Conservation (phyloP, 2,797 vertebrate species). For the Novumbra hubbsi region DNA sequence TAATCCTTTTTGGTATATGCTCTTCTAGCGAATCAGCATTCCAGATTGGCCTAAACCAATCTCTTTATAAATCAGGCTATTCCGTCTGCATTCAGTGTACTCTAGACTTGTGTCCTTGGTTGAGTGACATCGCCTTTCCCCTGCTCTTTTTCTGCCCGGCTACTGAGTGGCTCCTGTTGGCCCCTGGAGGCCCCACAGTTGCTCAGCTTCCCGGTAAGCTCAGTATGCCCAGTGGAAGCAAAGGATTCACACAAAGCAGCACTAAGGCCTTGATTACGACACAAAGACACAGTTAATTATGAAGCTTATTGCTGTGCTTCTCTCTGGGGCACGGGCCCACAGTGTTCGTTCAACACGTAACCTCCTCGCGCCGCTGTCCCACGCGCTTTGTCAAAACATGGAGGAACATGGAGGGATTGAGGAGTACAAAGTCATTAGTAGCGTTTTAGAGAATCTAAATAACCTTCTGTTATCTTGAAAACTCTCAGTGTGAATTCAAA, state of each 20-base stretch:
- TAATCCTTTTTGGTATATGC: too few relatives aligned
- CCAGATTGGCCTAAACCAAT: too few relatives aligned
- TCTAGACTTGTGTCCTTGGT: not conserved
- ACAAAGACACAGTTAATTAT: conserved; percentile 79
- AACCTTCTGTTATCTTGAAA: conserved; percentile 52
- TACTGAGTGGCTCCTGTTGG: not conserved
- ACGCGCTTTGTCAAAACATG: conserved; percentile 43
- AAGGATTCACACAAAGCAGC: conserved; percentile 61
- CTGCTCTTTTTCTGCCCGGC: not conserved
- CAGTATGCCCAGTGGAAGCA: conserved; percentile 58
- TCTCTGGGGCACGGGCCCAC: conserved; percentile 54
- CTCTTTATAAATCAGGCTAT: not conserved
- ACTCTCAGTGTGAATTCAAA: conserved; percentile 31
- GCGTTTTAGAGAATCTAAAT: conserved; percentile 57
- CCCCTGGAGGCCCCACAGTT: conserved; percentile 28
- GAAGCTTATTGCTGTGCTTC: conserved; percentile 74
- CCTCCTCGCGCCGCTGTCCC: not conserved
- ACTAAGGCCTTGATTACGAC: conserved; percentile 69
- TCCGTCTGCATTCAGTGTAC: not conserved
- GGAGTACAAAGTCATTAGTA: conserved; percentile 69
- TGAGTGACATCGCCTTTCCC: not conserved
- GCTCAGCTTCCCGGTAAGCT: conserved; percentile 50
- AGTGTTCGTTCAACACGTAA: not conserved
- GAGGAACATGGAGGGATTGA: conserved; percentile 56
- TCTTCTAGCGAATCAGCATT: too few relatives aligned